Evolutionary conservation across 2,888 invertebrate species (phyloP).

Genomic region (Drosophila cognata): DNA sequence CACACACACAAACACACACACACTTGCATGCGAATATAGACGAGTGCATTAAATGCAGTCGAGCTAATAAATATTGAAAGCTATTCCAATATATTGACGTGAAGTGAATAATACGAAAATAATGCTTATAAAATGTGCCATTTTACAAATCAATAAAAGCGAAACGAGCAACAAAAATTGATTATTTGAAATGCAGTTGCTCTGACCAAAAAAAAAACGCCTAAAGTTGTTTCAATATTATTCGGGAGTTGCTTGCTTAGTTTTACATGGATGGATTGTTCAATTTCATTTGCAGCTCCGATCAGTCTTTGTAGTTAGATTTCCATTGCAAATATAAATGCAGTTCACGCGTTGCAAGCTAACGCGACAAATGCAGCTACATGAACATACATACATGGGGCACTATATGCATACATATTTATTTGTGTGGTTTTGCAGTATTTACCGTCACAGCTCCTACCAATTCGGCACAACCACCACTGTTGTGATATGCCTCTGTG

Average conservation of each 20-base stretch:
- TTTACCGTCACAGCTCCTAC: constrained; percentile 23
- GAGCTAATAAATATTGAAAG: constrained; percentile 71
- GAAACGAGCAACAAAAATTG: background rate
- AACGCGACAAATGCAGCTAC: constrained; percentile 1
- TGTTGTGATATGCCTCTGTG: background rate
- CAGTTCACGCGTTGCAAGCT: background rate
- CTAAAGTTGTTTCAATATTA: background rate
- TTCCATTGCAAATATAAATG: background rate
- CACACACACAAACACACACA: background rate
- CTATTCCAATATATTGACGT: constrained; percentile 39
- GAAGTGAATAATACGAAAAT: constrained; percentile 26
- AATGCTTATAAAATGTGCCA: constrained; percentile 28
- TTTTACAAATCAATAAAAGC: constrained; percentile 28
- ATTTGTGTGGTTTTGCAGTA: constrained; percentile 32
- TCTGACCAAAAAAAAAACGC: background rate
- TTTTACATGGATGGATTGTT: background rate
- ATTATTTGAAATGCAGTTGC: background rate
- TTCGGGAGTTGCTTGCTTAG: background rate
- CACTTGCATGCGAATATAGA: constrained; percentile 5
- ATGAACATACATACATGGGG: background rate
- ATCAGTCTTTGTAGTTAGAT: background rate
- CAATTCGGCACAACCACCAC: too few species aligned
- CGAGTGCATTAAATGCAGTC: constrained; percentile 59
- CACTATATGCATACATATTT: constrained; percentile 4
- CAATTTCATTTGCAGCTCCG: background rate